Percentiles rank a stretch among this genome's conserved stretches.
phyloP scores from a whole-genome alignment of 2,888 invertebrate genomes.

The Aphodius sticticus region DNA sequence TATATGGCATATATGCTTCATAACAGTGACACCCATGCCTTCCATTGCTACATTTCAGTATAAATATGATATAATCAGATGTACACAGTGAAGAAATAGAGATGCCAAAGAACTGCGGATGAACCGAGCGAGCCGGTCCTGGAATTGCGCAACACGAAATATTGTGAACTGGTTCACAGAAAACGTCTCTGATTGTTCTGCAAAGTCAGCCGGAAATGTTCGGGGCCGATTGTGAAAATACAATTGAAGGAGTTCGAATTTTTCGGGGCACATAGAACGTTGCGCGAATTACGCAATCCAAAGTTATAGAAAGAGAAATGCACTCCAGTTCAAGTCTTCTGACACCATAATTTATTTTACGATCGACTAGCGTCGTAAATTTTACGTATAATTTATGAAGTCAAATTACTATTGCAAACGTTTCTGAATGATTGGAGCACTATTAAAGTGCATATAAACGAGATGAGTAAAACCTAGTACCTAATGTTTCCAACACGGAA shows the following conservation, averaged over 20 bases:
- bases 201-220: slow-evolving; percentile 4
- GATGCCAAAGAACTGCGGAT: neutral
- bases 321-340: neutral
- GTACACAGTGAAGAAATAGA: neutral
- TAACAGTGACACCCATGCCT: too few relatives aligned
- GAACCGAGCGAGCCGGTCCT: neutral
- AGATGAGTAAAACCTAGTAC: too few relatives aligned
- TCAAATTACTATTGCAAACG: neutral
- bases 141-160: neutral
- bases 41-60: too few relatives aligned
- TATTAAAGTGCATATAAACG: too few relatives aligned
- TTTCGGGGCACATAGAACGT: neutral
- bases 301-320: slow-evolving; percentile 4
- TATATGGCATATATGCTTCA: too few relatives aligned
- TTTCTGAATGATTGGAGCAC: neutral
- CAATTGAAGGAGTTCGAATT: neutral
- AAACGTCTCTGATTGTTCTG: neutral
- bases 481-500: too few relatives aligned
- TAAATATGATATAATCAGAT: neutral
- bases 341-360: neutral
- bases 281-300: neutral
- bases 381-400: neutral
- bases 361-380: neutral
- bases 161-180: neutral
- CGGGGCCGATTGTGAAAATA: neutral